Evolutionary conservation across 2,113 vertebrate genomes (phyloP).

Genomic region (Nesogale talazaci): DNA sequence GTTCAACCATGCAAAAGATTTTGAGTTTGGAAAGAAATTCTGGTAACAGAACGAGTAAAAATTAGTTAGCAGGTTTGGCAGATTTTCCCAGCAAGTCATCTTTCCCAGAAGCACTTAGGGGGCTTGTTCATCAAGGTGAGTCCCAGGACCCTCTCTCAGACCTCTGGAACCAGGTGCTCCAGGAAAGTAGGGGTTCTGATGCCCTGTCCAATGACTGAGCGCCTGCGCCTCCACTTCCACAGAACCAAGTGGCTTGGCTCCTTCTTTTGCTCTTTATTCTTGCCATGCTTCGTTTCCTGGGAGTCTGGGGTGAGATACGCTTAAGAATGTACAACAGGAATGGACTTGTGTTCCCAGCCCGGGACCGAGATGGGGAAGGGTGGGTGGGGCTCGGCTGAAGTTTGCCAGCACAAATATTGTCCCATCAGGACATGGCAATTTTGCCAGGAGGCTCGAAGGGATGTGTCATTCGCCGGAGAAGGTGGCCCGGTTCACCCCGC

Average conservation of each 20-base stretch:
- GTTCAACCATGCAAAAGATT: conserved; percentile 51
- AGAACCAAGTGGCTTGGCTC: not conserved
- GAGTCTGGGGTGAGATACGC: conserved; percentile 54
- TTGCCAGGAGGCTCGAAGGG: conserved; percentile 38
- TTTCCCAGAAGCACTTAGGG: not conserved
- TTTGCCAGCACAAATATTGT: conserved; percentile 58
- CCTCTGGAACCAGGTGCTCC: not conserved
- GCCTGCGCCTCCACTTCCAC: not conserved
- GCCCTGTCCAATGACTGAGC: not conserved
- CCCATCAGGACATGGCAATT: conserved; percentile 17
- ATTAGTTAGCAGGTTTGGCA: conserved; percentile 19
- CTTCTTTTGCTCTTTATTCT: conserved; percentile 15
- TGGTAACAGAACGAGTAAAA: conserved; percentile 44
- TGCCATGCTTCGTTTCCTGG: conserved; percentile 8
- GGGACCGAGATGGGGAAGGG: conserved; percentile 24
- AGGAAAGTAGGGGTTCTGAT: not conserved
- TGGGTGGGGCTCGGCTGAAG: conserved; percentile 56
- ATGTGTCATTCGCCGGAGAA: conserved; percentile 45
- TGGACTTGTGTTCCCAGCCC: conserved; percentile 64
- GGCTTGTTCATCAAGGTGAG: not conserved
- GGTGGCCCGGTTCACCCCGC: not conserved
- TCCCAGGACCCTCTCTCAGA: not conserved
- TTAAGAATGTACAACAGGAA: conserved; percentile 70
- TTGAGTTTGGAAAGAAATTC: conserved; percentile 59
- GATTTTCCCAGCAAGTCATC: conserved; percentile 35